Conservation (phyloP, 1,140 invertebrate genomes). For the Diorhabda carinulata region DNA sequence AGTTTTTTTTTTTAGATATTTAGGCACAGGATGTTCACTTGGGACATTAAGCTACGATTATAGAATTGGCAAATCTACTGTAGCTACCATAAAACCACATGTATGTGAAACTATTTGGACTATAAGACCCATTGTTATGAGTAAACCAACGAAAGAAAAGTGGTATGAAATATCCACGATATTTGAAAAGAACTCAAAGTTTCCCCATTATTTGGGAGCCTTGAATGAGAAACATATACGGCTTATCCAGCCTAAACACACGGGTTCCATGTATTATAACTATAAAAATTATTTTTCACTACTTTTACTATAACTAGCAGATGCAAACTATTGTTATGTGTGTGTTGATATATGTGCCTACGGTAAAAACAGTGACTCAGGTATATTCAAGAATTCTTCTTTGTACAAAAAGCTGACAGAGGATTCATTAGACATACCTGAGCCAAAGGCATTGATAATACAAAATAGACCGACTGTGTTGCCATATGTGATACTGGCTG, state of each 20-base stretch:
- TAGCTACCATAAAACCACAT: constrained; percentile 24
- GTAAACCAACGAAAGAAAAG: constrained; percentile 19
- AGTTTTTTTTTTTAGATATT: constrained; percentile 28
- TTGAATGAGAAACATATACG: constrained; percentile 47
- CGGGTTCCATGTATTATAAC: constrained; percentile 45
- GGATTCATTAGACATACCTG: constrained; percentile 22
- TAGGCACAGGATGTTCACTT: constrained; percentile 16
- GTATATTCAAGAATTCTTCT: constrained; percentile 40
- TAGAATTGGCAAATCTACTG: constrained; percentile 31
- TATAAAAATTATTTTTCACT: constrained; percentile 45
- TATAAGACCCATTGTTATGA: constrained; percentile 21
- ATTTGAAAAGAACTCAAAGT: constrained; percentile 39
- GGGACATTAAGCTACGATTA: constrained; percentile 20
- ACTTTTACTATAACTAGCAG: neutral
- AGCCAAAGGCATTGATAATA: constrained; percentile 16
- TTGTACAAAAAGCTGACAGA: constrained; percentile 31
- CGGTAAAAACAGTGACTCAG: constrained; percentile 45
- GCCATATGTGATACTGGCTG: constrained; percentile 36
- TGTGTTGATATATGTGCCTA: constrained; percentile 44
- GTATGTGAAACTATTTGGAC: constrained; percentile 21
- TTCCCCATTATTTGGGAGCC: constrained; percentile 47
- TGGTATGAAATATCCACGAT: constrained; percentile 19
- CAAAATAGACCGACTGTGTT: constrained; percentile 28
- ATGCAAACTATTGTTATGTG: constrained; percentile 32
- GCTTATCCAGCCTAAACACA: constrained; percentile 28